These are phyloP conservation scores for Antheraea assamensis DNA, from an alignment of 2,888 invertebrate genomes.

Conservation along the genomic window DNA sequence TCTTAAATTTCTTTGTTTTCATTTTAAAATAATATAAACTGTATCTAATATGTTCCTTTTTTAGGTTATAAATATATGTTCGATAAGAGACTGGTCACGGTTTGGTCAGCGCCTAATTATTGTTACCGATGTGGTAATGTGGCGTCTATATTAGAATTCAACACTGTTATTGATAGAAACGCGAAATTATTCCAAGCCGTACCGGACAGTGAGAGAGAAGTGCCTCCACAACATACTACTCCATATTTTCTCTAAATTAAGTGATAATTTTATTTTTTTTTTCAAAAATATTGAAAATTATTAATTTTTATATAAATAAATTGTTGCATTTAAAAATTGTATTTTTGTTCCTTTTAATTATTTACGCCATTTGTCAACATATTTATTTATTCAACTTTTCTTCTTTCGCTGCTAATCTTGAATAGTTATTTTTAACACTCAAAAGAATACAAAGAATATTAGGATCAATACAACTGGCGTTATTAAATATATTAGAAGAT, in stretches of 20 bases:
- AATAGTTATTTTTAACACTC: too few relatives aligned
- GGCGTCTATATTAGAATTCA: conserved; percentile 97
- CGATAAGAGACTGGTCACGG: conserved; percentile 97
- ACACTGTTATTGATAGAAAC: conserved; percentile 88
- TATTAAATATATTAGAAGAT: too few relatives aligned
- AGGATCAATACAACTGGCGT: too few relatives aligned
- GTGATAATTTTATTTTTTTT: conserved; percentile 51
- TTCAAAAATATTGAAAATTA: conserved; percentile 53
- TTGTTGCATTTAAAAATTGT: conserved; percentile 51
- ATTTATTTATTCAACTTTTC: too few relatives aligned
- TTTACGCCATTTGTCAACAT: neutral
- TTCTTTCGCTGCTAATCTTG: too few relatives aligned
- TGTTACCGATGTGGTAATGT: conserved; percentile 99
- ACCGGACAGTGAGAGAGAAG: conserved; percentile 95
- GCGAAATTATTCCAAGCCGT: conserved; percentile 97
- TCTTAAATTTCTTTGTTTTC: neutral
- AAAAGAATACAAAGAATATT: too few relatives aligned
- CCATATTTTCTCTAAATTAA: conserved; percentile 95
- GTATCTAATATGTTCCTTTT: conserved; percentile 36
- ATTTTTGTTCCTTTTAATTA: neutral
- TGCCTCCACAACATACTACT: conserved; percentile 95
- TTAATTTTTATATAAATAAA: conserved; percentile 65
- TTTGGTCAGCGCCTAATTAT: conserved; percentile 99
- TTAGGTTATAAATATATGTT: conserved; percentile 99
- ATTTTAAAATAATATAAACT: neutral